Evolutionary conservation across 2,113 vertebrate species (phyloP).

Genomic region (Ploceus nigricollis): DNA sequence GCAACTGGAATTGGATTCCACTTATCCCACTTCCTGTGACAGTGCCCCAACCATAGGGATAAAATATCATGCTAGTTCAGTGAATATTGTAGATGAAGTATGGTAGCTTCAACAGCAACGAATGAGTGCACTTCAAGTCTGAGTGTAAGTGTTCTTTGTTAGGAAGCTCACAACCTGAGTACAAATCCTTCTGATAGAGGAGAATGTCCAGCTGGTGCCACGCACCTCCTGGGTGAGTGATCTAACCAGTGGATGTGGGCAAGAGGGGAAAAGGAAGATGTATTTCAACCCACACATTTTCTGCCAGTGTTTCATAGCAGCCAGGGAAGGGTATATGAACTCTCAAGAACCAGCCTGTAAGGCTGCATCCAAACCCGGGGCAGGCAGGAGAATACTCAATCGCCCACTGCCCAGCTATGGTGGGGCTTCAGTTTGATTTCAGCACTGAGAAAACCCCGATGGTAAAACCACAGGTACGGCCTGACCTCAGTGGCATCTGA

Average conservation of each 20-base stretch:
- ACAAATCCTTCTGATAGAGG: neutral
- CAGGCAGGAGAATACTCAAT: neutral
- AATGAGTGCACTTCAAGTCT: neutral
- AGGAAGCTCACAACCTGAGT: neutral
- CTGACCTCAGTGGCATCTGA: neutral
- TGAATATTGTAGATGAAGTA: neutral
- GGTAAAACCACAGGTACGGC: neutral
- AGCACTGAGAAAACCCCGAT: neutral
- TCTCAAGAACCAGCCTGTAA: neutral
- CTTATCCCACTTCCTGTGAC: neutral
- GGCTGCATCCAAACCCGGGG: neutral
- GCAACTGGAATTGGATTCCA: neutral
- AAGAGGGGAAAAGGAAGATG: neutral
- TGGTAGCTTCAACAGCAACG: neutral
- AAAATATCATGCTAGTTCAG: neutral
- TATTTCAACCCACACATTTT: neutral
- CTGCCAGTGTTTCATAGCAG: neutral
- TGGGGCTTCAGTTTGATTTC: neutral
- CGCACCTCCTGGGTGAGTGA: conserved; percentile 1
- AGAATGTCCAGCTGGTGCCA: conserved; percentile 6
- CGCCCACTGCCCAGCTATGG: neutral
- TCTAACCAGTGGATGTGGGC: neutral
- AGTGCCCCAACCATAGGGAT: neutral
- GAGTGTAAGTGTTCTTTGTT: neutral
- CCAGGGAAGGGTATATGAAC: neutral